Base-by-base conservation (phyloP, 2,797 vertebrate genomes). In the Rallus crepitans region DNA sequence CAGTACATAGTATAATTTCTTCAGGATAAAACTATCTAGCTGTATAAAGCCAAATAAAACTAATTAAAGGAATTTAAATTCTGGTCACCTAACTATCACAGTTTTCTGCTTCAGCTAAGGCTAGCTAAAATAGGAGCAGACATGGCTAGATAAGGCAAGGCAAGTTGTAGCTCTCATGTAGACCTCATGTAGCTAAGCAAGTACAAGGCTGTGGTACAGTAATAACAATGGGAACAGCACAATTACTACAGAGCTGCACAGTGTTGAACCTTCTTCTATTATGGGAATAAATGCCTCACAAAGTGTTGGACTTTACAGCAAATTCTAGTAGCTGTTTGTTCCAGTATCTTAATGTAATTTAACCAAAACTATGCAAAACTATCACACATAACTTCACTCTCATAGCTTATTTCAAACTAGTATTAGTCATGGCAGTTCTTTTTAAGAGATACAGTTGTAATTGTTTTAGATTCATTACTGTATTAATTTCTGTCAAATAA, bases 371-470 rank as follows among this genome's bases (percentile, higher is more conserved):
- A 6, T 50, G 15, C 18, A 33, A 82, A 75, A 25, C 30, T 48
- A 59, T 89, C 25, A 31, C 71, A 7, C 10, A 78, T 15, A 60
- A 80, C 33, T 86, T 86, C 20, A 65, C 15, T 87, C 45, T 88
- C 64, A 27, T 52, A 91, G 78, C 28, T 96, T 92, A 91, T 94
- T 97, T 93, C n/a, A 87, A 82, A 94, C 78, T 64, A 94, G 57
- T 79, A 3, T 53, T 78, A 89, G 25, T 87, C 9, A 2, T 68
- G 40, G 40, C 16, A 79, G 42, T 70, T 93, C 30, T 35, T 79
- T 93, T 94, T 93, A 96, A 96, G 77, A 93, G 6, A 95, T 98
- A 97, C 94, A 2, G 85, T 96, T 95, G 96, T 85, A 96, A 96
- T 80, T 87, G 55, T 76, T 80, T 48, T 91, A 85, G 64, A 93